Conservation (phyloP, 2,797 vertebrate species). For the Toxotes lorentzi region DNA sequence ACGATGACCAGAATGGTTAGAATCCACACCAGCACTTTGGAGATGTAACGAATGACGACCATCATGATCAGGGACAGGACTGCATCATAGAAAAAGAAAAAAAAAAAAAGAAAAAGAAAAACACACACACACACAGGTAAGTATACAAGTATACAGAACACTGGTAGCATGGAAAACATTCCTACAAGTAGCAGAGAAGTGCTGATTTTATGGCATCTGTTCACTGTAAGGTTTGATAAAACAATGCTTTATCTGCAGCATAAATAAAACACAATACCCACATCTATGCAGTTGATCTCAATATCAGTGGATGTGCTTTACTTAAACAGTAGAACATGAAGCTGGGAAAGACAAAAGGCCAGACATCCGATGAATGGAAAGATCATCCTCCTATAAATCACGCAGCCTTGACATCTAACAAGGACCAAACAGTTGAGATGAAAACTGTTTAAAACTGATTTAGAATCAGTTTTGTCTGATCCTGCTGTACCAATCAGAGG, state of each 20-base stretch:
- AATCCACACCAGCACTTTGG: constrained; percentile 95
- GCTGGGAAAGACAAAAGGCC: neutral
- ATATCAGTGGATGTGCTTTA: neutral
- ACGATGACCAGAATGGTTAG: constrained; percentile 92
- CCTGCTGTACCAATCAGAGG: constrained; percentile 4
- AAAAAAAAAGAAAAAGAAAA: neutral
- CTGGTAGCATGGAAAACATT: neutral
- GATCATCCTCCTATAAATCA: neutral
- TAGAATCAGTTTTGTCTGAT: constrained; percentile 16
- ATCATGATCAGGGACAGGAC: constrained; percentile 97
- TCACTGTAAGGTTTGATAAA: neutral
- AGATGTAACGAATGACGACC: constrained; percentile 97
- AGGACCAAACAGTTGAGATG: constrained; percentile 32
- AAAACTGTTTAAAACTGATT: constrained; percentile 22
- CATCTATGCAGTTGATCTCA: neutral
- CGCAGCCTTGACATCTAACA: neutral
- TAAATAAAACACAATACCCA: neutral
- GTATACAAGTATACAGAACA: constrained; percentile 10
- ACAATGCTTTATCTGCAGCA: neutral
- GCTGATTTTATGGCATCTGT: neutral
- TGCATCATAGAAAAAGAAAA: constrained; percentile 69
- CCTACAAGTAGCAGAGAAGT: neutral
- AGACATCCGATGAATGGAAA: neutral
- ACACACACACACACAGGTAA: neutral
- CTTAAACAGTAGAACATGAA: neutral